These are phyloP conservation scores for Nineta flava DNA, from an alignment of 2,888 invertebrate genomes.

Conservation along the genomic window DNA sequence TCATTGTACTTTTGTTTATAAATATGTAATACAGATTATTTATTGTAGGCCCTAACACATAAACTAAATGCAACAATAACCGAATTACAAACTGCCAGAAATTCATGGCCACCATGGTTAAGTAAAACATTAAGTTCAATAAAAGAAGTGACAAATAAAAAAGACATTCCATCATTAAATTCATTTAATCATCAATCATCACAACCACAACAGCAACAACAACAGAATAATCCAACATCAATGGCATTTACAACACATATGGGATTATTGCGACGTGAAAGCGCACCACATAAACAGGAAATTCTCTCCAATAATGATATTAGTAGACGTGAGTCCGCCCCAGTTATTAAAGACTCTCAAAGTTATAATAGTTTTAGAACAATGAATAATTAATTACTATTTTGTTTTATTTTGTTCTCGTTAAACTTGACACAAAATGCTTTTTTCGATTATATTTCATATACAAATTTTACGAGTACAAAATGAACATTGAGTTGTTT, in stretches of 20 bases:
- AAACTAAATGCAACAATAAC: conserved; percentile 68
- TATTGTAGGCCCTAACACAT: conserved; percentile 67
- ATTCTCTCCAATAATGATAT: conserved; percentile 14
- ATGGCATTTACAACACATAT: conserved; percentile 29
- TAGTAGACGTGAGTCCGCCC: conserved; percentile 22
- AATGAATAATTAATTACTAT: conserved; percentile 4
- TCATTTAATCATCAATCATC: conserved; percentile 12
- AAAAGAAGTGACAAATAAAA: conserved; percentile 54
- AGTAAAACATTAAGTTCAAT: conserved; percentile 77
- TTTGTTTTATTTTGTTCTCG: neutral
- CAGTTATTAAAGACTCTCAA: conserved; percentile 27
- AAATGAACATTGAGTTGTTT: no score
- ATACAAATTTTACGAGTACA: no score
- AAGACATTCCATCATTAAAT: conserved; percentile 19
- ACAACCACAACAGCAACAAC: conserved; percentile 15
- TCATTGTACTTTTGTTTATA: conserved; percentile 4
- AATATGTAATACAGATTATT: conserved; percentile 6
- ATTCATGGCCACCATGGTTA: conserved; percentile 84
- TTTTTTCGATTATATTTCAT: no score
- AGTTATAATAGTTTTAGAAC: conserved; percentile 27
- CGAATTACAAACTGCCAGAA: conserved; percentile 53
- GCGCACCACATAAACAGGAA: conserved; percentile 25
- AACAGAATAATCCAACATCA: conserved; percentile 10
- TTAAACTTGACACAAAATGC: no score
- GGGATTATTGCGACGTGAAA: conserved; percentile 28